Evolutionary conservation across 1,140 invertebrate genomes (phyloP).

Genomic region (Argopecten irradians): DNA sequence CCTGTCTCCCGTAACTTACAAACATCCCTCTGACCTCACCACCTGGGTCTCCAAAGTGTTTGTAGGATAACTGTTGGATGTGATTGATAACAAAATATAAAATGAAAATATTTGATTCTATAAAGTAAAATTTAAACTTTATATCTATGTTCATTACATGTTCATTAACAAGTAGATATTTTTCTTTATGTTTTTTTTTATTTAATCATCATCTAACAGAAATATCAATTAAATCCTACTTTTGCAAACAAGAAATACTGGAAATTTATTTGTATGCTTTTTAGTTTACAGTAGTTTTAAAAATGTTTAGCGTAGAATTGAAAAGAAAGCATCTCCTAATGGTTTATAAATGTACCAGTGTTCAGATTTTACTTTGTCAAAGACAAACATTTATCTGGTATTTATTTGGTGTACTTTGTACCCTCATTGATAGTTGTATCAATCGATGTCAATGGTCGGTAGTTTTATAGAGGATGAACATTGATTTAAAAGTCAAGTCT

Average conservation of each 20-base stretch:
- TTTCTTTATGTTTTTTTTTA: too few species aligned
- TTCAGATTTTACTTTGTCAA: not conserved
- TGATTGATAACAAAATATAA: not conserved
- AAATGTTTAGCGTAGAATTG: not conserved
- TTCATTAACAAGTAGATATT: too few species aligned
- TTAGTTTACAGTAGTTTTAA: not conserved
- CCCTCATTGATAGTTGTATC: not conserved
- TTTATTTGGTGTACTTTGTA: not conserved
- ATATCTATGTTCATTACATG: too few species aligned
- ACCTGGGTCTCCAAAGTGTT: not conserved
- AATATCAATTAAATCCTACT: too few species aligned
- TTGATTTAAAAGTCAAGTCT: not conserved
- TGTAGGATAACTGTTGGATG: not conserved
- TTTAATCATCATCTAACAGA: too few species aligned
- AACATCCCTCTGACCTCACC: not conserved
- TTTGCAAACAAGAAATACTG: too few species aligned
- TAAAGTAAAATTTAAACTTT: too few species aligned
- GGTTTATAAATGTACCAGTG: not conserved
- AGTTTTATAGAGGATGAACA: not conserved
- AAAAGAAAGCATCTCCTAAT: not conserved
- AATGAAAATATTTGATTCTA: not conserved
- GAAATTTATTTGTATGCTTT: too few species aligned
- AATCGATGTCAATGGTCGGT: not conserved
- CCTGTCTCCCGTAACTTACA: not conserved
- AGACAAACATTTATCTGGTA: not conserved